Evolutionary conservation across 2,888 invertebrate species (phyloP).

Genomic region (Druceiella hillmani): DNA sequence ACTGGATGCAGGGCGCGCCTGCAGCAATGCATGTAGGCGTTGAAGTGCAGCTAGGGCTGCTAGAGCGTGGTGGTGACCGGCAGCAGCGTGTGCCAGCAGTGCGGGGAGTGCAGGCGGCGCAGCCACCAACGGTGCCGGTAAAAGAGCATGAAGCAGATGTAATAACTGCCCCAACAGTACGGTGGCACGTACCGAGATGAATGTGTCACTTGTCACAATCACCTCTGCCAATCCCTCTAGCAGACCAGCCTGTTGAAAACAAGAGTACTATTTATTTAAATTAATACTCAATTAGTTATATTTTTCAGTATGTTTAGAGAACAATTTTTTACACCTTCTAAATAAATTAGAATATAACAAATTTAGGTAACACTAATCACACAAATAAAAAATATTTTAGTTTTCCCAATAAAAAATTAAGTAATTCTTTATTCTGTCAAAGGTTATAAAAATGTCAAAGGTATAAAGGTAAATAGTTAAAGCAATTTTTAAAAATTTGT

Average conservation of each 20-base stretch:
- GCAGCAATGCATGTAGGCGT: conserved; percentile 73
- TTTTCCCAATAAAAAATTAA: too few relatives aligned
- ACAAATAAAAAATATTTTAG: too few relatives aligned
- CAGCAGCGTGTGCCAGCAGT: conserved; percentile 72
- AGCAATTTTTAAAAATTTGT: background rate
- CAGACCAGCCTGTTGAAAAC: conserved; percentile 61
- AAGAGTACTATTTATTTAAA: background rate
- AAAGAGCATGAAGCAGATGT: conserved; percentile 76
- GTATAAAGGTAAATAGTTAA: background rate
- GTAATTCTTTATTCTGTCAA: too few relatives aligned
- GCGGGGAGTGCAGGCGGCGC: conserved; percentile 79
- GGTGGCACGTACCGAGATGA: conserved; percentile 87
- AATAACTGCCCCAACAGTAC: conserved; percentile 84
- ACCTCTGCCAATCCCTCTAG: conserved; percentile 88
- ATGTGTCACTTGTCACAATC: conserved; percentile 81
- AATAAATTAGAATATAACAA: too few relatives aligned
- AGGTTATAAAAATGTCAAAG: too few relatives aligned
- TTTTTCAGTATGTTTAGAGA: too few relatives aligned
- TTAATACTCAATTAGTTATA: too few relatives aligned
- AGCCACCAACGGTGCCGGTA: conserved; percentile 84
- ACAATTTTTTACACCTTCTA: too few relatives aligned
- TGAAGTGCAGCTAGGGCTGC: conserved; percentile 77
- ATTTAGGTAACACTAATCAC: too few relatives aligned
- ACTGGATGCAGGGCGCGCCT: conserved; percentile 73
- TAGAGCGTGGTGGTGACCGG: conserved; percentile 73